Conservation (phyloP, 1,140 invertebrate species). For the Trichogramma pretiosum region DNA sequence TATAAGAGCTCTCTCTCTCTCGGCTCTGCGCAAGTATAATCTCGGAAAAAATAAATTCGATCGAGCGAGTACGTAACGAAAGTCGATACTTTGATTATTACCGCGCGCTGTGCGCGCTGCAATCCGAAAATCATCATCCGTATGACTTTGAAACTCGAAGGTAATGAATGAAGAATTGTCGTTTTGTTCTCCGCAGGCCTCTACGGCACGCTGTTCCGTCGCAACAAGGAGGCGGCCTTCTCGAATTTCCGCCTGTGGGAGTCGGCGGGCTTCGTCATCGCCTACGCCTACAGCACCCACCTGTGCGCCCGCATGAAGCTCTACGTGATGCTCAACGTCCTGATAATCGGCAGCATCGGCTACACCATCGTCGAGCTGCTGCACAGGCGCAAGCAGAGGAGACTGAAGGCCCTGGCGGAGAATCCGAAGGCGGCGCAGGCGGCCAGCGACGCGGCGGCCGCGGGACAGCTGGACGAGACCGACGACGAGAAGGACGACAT, state of each 20-base stretch:
- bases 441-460: slow-evolving; percentile 45
- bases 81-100: too few relatives aligned
- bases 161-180: too few relatives aligned
- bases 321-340: slow-evolving; percentile 73
- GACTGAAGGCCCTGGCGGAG: slow-evolving; percentile 51
- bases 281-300: slow-evolving; percentile 80
- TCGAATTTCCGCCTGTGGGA: slow-evolving; percentile 94
- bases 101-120: too few relatives aligned
- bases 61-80: too few relatives aligned
- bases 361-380: slow-evolving; percentile 77
- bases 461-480: slow-evolving; percentile 71
- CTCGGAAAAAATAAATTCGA: too few relatives aligned
- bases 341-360: slow-evolving; percentile 69
- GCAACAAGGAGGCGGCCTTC: slow-evolving; percentile 92
- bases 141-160: too few relatives aligned
- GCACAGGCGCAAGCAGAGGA: slow-evolving; percentile 68
- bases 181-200: slow-evolving; percentile 72
- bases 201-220: slow-evolving; percentile 83
- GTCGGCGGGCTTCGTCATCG: slow-evolving; percentile 83
- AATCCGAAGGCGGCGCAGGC: slow-evolving; percentile 57
- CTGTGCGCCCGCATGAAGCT: slow-evolving; percentile 84
- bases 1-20: too few relatives aligned
- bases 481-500: slow-evolving; percentile 77
- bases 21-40: too few relatives aligned
- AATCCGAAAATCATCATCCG: too few relatives aligned